These are phyloP conservation scores for Exephanes ischioxanthus DNA, from an alignment of 2,888 invertebrate genomes.

Conservation along the genomic window DNA sequence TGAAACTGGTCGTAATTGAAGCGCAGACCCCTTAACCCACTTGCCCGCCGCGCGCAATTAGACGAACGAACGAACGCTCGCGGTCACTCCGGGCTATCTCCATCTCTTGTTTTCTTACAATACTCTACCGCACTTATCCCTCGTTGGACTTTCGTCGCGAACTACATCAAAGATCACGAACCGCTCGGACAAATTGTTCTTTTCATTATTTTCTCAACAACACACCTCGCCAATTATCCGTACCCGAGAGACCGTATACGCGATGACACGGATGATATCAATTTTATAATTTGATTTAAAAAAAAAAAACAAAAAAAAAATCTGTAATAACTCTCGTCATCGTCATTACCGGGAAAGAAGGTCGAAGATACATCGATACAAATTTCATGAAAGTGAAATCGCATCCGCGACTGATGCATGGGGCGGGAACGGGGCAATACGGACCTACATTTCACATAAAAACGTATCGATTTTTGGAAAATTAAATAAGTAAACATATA, in stretches of 20 bases:
- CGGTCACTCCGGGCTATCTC: conserved; percentile 57
- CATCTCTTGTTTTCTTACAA: conserved; percentile 50
- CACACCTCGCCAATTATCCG: neutral
- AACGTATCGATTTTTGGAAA: neutral
- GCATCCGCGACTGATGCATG: neutral
- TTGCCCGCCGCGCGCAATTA: conserved; percentile 69
- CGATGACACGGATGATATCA: neutral
- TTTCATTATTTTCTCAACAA: conserved; percentile 57
- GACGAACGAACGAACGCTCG: conserved; percentile 55
- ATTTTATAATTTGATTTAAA: conserved; percentile 13
- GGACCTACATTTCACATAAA: too few relatives aligned
- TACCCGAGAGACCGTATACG: neutral
- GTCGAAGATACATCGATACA: neutral
- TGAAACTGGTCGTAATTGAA: conserved; percentile 72
- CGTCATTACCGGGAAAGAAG: neutral
- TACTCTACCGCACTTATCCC: conserved; percentile 23
- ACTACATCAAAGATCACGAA: conserved; percentile 57
- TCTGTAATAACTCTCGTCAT: neutral
- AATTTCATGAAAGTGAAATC: conserved; percentile 1
- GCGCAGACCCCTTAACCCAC: conserved; percentile 72
- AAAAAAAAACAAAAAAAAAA: conserved; percentile 16
- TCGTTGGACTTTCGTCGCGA: conserved; percentile 42
- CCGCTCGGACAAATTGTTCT: conserved; percentile 62
- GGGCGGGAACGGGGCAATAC: too few relatives aligned
- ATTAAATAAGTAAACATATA: neutral